Evolutionary conservation across 2,888 invertebrate genomes (phyloP).

Genomic region (Crematogaster levior): DNA sequence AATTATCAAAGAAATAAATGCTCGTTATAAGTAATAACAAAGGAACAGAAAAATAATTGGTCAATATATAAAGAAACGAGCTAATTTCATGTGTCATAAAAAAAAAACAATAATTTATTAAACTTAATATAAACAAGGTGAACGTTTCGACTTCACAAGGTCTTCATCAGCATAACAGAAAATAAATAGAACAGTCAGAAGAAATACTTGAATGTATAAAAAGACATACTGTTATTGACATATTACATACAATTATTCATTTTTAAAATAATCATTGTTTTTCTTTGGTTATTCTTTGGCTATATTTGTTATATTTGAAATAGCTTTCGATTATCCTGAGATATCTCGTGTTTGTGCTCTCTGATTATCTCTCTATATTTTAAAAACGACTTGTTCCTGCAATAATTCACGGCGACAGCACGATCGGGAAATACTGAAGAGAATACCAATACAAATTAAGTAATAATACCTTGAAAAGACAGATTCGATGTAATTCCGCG

Average conservation of each 20-base stretch:
- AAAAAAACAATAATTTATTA: too few species aligned
- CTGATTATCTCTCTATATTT: neutral
- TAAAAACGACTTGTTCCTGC: constrained; percentile 18
- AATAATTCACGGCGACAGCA: constrained; percentile 49
- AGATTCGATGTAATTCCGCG: constrained; percentile 67
- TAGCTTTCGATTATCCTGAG: neutral
- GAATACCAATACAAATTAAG: constrained; percentile 65
- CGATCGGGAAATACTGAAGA: constrained; percentile 48
- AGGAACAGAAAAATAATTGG: too few species aligned
- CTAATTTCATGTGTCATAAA: too few species aligned
- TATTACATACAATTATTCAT: neutral
- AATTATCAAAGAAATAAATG: too few species aligned
- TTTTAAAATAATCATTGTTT: neutral
- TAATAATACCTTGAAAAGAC: constrained; percentile 60
- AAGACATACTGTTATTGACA: too few species aligned
- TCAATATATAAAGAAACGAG: too few species aligned
- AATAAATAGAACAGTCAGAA: too few species aligned
- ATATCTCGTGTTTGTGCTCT: neutral
- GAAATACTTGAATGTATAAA: too few species aligned
- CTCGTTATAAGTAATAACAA: too few species aligned
- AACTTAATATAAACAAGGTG: too few species aligned
- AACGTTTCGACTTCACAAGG: too few species aligned
- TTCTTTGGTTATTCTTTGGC: neutral
- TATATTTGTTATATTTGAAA: neutral
- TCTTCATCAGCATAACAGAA: too few species aligned